A percentile compares a stretch with the other conserved stretches of the same genome.
These are phyloP conservation scores for Chrysina gloriosa DNA, from an alignment of 2,888 invertebrate genomes.

Conservation along the genomic window DNA sequence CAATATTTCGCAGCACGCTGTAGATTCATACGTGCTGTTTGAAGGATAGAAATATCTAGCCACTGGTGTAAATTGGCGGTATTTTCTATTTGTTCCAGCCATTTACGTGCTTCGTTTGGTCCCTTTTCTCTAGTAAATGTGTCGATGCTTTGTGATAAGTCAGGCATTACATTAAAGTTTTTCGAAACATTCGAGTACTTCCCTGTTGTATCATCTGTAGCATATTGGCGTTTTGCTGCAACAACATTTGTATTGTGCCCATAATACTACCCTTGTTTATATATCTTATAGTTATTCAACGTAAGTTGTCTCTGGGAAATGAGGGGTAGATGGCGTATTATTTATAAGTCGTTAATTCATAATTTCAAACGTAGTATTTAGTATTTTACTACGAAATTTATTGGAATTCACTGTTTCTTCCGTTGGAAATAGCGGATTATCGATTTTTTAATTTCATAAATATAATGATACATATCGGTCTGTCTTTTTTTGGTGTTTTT, in stretches of 20 bases:
- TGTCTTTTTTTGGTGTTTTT: no score
- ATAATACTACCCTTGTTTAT: no score
- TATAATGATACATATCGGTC: no score
- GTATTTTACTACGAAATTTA: no score
- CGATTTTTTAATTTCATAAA: no score
- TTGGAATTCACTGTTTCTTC: no score
- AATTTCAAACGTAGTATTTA: no score
- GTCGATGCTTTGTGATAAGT: conserved; percentile 24
- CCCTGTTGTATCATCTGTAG: neutral
- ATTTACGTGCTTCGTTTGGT: conserved; percentile 8
- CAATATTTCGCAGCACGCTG: conserved; percentile 25
- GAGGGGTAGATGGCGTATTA: no score
- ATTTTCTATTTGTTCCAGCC: neutral
- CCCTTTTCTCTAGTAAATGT: conserved; percentile 19
- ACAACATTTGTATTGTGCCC: neutral
- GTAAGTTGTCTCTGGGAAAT: no score
- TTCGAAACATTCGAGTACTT: neutral
- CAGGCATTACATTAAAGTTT: conserved; percentile 26
- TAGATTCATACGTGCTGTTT: conserved; percentile 22
- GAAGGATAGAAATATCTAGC: conserved; percentile 8
- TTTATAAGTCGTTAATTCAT: no score
- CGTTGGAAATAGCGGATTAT: no score
- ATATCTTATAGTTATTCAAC: no score
- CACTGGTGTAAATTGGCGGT: conserved; percentile 17
- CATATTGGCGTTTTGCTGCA: neutral